Evolutionary conservation across 1,140 invertebrate species (phyloP).

Genomic region (Magallana ariakensis): DNA sequence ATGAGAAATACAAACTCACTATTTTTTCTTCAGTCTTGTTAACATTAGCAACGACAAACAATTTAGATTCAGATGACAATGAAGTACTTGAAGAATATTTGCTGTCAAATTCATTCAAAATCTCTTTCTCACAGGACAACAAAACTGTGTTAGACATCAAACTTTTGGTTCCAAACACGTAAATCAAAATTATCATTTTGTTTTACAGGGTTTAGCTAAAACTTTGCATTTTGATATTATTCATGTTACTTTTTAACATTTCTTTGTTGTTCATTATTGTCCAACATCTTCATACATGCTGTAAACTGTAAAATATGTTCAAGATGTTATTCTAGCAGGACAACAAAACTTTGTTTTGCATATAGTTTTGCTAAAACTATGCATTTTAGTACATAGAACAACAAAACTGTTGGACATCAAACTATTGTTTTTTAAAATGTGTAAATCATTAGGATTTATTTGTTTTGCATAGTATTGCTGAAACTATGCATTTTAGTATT

Average conservation of each 20-base stretch:
- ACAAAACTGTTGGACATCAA: no score
- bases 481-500: no score
- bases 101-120: slow-evolving; percentile 9
- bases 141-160: slow-evolving; percentile 11
- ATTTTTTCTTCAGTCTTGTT: slow-evolving; percentile 11
- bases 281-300: slow-evolving; percentile 4
- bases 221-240: slow-evolving; percentile 5
- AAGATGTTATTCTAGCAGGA: not conserved
- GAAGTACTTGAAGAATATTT: slow-evolving; percentile 4
- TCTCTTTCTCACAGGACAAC: slow-evolving; percentile 9
- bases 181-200: not conserved
- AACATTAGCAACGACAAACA: slow-evolving; percentile 15
- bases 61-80: slow-evolving; percentile 4
- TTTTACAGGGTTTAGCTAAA: not conserved
- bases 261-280: not conserved
- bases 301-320: not conserved
- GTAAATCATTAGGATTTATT: no score
- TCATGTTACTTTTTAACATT: slow-evolving; percentile 10
- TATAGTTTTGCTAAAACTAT: not conserved
- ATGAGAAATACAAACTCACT: not conserved
- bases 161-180: not conserved
- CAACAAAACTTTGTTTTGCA: slow-evolving; percentile 2
- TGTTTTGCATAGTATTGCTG: no score
- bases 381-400: slow-evolving; percentile 3
- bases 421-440: no score